Evolutionary conservation across 2,888 invertebrate genomes (phyloP), one percentile per base, ranked within the genome.

Genomic region (Harpalus rubripes): DNA sequence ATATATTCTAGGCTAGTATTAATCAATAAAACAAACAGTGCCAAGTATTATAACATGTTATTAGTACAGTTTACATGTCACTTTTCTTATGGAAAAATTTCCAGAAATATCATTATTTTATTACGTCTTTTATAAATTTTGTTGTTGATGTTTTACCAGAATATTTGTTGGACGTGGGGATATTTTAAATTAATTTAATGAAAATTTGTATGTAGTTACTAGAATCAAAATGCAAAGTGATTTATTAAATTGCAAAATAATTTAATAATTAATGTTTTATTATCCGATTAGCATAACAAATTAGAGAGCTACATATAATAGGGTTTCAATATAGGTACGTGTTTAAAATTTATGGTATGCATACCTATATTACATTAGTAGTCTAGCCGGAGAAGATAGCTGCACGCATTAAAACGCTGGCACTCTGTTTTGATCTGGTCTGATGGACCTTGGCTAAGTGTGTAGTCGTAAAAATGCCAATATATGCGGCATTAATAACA

Each of bases 31-130:
- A 59, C 15, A 59, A 15, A 59, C 15, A 59, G 7, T 16, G 16
- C 16, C 59, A 59, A 15, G 18, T 59, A 16, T 59, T 59, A 59
- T 52, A 52, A 52, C 44, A 12, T 52, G 44, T 52, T 52, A 52
- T 52, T 52, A 10, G 10, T 52, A 12, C 44, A 12, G 5, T 12
- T 52, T 52, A 10, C 8, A 52, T 52, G 44, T 52, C 44, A 12
- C 12, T 52, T 52, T 32, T 32, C 5, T 5, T 12, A 52, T 10
- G 44, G 44, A 52, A 52, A 10, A 52, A 52, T 52, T 8, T 52
- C 7, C 8, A 52, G 8, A 52, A 52, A 52, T 52, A 52, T 52
- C 12, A 32, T 32, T 32, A 32, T 32, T 32, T 32, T 32, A 32
- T 6, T 12, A 52, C 10, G 10, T 52, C 12, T 2, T 52, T 12